Conservation (phyloP, 2,113 vertebrate genomes). For the Gadus macrocephalus region DNA sequence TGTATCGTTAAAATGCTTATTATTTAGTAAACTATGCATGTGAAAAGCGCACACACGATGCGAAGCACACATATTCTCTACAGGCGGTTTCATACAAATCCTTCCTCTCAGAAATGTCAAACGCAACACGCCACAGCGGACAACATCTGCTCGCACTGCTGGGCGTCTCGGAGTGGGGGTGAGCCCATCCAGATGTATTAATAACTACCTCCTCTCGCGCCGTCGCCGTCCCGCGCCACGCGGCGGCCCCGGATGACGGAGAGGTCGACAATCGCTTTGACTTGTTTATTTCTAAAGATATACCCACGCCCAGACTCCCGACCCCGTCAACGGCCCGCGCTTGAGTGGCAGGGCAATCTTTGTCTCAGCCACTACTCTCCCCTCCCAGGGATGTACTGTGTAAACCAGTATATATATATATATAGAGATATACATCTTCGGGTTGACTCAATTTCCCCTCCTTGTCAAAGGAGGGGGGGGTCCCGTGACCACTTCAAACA, state of each 20-base stretch:
- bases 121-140: too few species aligned
- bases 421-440: neutral
- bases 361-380: slow-evolving; percentile 7
- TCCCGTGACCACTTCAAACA: slow-evolving; percentile 33
- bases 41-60: too few species aligned
- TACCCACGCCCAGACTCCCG: neutral
- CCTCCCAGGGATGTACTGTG: slow-evolving; percentile 1
- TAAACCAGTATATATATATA: neutral
- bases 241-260: neutral
- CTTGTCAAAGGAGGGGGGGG: slow-evolving; percentile 28
- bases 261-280: neutral
- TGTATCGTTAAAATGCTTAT: too few species aligned
- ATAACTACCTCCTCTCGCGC: neutral
- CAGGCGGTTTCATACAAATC: neutral
- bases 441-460: slow-evolving; percentile 43
- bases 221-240: too few species aligned
- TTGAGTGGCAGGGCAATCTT: slow-evolving; percentile 38
- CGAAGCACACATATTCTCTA: neutral
- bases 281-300: neutral
- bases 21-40: too few species aligned
- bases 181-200: neutral
- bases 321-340: slow-evolving; percentile 26
- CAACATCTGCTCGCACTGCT: neutral
- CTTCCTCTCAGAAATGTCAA: neutral
- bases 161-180: neutral